A percentile compares a stretch with the other conserved stretches of the same genome.
Evolutionary conservation across 2,888 invertebrate genomes (phyloP).

Genomic region (Spodoptera exigua): DNA sequence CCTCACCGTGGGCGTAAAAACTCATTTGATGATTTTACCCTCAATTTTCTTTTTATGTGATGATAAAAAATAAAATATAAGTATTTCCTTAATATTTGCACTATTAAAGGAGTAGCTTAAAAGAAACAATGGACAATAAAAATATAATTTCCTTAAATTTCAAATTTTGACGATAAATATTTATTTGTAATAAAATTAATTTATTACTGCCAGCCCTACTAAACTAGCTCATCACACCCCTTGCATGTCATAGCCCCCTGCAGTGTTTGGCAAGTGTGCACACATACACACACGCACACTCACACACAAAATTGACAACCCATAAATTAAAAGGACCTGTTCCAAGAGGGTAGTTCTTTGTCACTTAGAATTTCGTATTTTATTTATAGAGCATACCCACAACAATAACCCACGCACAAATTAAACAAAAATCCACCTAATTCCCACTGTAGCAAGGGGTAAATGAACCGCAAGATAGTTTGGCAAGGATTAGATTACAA

Average conservation of each 20-base stretch:
- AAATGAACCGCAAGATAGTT: conserved; percentile 7
- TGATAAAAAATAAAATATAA: too few relatives aligned
- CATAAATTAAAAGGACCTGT: conserved; percentile 87
- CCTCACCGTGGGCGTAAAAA: too few relatives aligned
- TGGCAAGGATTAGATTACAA: conserved; percentile 48
- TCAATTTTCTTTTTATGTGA: too few relatives aligned
- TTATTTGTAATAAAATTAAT: not conserved
- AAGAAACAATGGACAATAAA: too few relatives aligned
- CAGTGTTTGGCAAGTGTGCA: conserved; percentile 78
- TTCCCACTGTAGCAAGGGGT: not conserved
- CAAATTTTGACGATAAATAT: too few relatives aligned
- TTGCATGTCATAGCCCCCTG: conserved; percentile 77
- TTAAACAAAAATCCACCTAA: conserved; percentile 35
- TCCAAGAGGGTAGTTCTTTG: conserved; percentile 78
- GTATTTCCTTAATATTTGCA: too few relatives aligned
- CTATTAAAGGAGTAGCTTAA: too few relatives aligned
- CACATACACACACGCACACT: conserved; percentile 60
- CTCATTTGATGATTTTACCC: too few relatives aligned
- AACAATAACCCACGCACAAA: conserved; percentile 10
- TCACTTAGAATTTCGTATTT: conserved; percentile 65
- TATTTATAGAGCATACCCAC: conserved; percentile 56
- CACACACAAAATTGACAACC: conserved; percentile 75
- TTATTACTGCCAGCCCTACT: conserved; percentile 70
- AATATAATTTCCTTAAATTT: too few relatives aligned
- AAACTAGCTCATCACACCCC: conserved; percentile 78